Base-by-base conservation (phyloP, 30 jellyfish, hydroid and myxozoan species). In the Aurelia coerulea region DNA sequence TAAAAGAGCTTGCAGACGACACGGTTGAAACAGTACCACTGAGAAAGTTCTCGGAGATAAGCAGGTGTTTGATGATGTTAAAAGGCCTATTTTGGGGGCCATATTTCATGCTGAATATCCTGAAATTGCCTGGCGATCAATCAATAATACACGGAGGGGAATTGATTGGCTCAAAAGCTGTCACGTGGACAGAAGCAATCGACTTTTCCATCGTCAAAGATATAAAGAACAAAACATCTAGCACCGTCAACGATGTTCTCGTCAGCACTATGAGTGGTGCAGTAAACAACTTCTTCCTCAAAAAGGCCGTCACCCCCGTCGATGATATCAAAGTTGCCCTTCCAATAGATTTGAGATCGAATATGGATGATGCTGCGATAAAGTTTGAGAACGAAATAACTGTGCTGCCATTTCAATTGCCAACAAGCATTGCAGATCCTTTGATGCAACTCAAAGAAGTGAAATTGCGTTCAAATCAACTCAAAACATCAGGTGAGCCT, bases 401-500 rank as follows among this genome's bases (percentile, higher is more conserved):
- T n/a, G 83, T 83, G 7, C 63, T 92, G 67, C 73, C 84, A 19
- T 70, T 86, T 53, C 62, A 86, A 70, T 53, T 92, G 14, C 90
- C 96, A 4, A 92, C 80, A 14, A 78, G 76, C 6, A 49, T 66
- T 12, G 62, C 9, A 37, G 62, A 75, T 53, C 88, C 94, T 1
- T 14, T 73, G n/a, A 69, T 32, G 23, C 84, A 50, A 68, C 80
- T 92, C 19, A 34, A 53, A 67, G 94, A 86, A 68, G 70, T 86
- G 18, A 85, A 92, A 71, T 17, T n/a, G 60, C 88, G 95, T 0
- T 42, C 87, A 32, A 74, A 73, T 0, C 85, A 60, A 50, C 71
- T 92, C 35, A 92, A 92, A 75, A 68, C 78, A 6, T 86, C 96
- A 10, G 98, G 98, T 46, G 98, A 86, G 72, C 95, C 98, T 4